Evolutionary conservation across 2,888 invertebrate genomes (phyloP), one percentile per base, ranked within the genome.

Genomic region (Phalangium opilio): DNA sequence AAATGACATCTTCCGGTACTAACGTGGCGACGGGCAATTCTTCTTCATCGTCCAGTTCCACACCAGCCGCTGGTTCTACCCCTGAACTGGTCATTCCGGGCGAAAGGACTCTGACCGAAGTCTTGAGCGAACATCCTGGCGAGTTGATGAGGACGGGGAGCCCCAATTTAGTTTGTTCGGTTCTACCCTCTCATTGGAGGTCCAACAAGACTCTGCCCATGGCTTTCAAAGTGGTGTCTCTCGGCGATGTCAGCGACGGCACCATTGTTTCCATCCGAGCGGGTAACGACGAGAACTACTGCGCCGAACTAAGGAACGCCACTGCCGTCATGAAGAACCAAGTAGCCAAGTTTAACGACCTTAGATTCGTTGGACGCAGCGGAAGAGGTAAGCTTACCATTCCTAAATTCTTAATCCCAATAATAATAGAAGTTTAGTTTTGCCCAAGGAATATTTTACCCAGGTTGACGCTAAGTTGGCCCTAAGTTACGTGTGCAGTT

Each of bases 281-380:
- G 19, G 95, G 95, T 19, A 96, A 96, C 67, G 95, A 96, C 64
- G 93, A 96, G 70, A 95, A 93, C 70, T 89, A 81, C 65, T 87
- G 85, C 62, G 91, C 89, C 2, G 93, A 96, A 66, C 71, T 93
- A 57, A 73, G 90, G 61, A 96, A 96, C 71, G 83, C 81, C 60
- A 83, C 85, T 14, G 89, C 93, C 0, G 83, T 89, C 54, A 87
- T 93, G 84, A 90, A 90, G 71, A 90, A 91, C 66, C 89, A 91
- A 67, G 86, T 93, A 57, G 95, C 95, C 45, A 90, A 90, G 73
- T 96, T 96, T 70, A 91, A 90, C 67, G 95, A 96, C 72, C 75
- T 96, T 49, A 75, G 95, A 67, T 96, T 96, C 71, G 90, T 96
- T 59, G 95, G 95, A 42, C 75, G 93, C 60, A 91, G 91, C 65